Evolutionary conservation across 2,888 invertebrate genomes (phyloP).

Genomic region (Drosophila helvetica): DNA sequence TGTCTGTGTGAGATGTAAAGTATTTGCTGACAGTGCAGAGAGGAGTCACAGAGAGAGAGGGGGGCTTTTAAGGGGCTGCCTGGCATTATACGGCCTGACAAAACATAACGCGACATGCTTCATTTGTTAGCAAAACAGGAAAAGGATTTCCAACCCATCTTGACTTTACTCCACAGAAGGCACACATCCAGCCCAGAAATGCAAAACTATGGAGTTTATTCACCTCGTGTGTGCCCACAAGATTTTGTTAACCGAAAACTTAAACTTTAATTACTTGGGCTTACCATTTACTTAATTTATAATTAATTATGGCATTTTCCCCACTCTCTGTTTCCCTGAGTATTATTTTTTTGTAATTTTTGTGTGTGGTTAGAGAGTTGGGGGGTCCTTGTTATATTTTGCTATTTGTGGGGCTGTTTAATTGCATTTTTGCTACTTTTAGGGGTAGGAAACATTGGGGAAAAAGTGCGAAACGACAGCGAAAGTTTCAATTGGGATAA

Average conservation of each 20-base stretch:
- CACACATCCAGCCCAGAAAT: conserved; percentile 22
- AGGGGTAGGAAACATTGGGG: too few relatives aligned
- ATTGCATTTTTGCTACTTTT: conserved; percentile 5
- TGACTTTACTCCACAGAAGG: conserved; percentile 12
- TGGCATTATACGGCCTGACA: conserved; percentile 26
- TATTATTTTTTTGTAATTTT: background rate
- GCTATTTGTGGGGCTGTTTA: background rate
- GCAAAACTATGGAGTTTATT: conserved; percentile 31
- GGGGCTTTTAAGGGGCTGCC: conserved; percentile 39
- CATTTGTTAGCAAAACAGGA: conserved; percentile 42
- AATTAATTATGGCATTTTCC: background rate
- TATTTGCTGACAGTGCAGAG: conserved; percentile 28
- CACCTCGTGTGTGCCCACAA: conserved; percentile 17
- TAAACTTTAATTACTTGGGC: background rate
- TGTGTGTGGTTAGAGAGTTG: too few relatives aligned
- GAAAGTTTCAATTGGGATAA: too few relatives aligned
- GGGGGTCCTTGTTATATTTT: background rate
- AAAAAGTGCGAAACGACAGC: too few relatives aligned
- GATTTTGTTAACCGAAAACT: background rate
- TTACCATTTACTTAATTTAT: background rate
- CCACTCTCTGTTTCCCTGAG: background rate
- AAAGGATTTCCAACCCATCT: conserved; percentile 28
- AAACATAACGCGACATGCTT: conserved; percentile 51
- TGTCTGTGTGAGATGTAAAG: conserved; percentile 31
- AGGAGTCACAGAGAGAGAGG: conserved; percentile 2